A percentile compares a stretch with the other conserved stretches of the same genome.
Evolutionary conservation across 2,797 vertebrate genomes (phyloP).

Genomic region (Spea hammondii): DNA sequence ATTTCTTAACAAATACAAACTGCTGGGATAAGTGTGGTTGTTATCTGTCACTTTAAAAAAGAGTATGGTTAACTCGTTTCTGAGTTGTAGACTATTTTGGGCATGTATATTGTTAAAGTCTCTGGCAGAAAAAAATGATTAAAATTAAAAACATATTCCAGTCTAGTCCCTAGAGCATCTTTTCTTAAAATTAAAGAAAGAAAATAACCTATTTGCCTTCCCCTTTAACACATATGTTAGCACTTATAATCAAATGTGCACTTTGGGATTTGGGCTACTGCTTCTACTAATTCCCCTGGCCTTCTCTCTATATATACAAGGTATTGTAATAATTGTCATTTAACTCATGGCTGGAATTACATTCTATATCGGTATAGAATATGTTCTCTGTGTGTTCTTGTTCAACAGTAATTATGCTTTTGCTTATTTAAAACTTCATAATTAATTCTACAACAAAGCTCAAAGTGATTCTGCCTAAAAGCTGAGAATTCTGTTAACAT

Average conservation of each 20-base stretch:
- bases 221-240: constrained; percentile 10
- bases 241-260: constrained; percentile 15
- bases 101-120: neutral
- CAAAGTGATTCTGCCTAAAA: too few relatives aligned
- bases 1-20: too few relatives aligned
- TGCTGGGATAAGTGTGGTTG: too few relatives aligned
- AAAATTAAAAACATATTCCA: neutral
- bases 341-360: neutral
- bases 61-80: neutral
- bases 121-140: neutral
- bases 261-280: constrained; percentile 16
- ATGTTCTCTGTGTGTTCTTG: neutral
- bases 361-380: neutral
- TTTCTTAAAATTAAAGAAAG: neutral
- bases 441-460: too few relatives aligned
- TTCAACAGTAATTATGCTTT: neutral
- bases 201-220: neutral
- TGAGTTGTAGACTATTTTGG: neutral
- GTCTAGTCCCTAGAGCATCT: neutral
- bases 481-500: too few relatives aligned
- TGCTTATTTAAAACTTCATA: too few relatives aligned
- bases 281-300: neutral
- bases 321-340: neutral
- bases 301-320: neutral
- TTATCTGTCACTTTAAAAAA: too few relatives aligned